Base-by-base conservation (phyloP, 2,797 vertebrate species). In the Pampus argenteus region DNA sequence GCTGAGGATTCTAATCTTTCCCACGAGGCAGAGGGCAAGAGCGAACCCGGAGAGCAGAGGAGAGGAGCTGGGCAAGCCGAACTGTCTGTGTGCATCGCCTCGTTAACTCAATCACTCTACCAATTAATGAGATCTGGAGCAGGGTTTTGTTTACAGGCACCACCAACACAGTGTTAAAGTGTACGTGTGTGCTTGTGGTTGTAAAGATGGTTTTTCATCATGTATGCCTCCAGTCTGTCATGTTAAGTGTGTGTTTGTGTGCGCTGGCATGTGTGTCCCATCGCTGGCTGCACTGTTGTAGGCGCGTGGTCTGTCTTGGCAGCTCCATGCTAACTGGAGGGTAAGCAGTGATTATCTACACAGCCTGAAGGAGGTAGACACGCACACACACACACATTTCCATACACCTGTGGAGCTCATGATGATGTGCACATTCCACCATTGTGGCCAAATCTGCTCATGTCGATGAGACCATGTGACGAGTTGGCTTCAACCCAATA, bases 1-100 rank as follows among this genome's bases (percentile, higher is more conserved):
- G 88, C 91, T 89, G 92, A 92, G 88, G 89, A 91, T 88, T 86
- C 82, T 92, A 91, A 94, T 93, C 92, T 93, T 87, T 90, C 87
- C 86, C 88, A 88, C 60, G 84, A 91, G 91, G 86, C 90, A 81
- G 47, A 80, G 75, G 0, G 73, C 57, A 28, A 78, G 86, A 75
- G 79, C 59, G 78, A 84, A 85, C 71, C 81, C 71, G 78, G 71
- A 75, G 88, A 81, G 48, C 61, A 65, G 64, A 68, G 71, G 65
- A 77, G 71, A 83, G 78, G 62, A 75, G 63, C 55, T 6, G 47
- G 68, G 42, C 51, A 6, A 56, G 69, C 25, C 48, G 56, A 87
- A 86, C 83, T 59, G 77, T 54, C 70, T 70, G 75, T 71, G 73
- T 66, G 59, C 71, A 2, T 73, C 34, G 86, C 78, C 71, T 86